Base-by-base conservation (phyloP, 2,797 vertebrate species). In the Anabacerthia variegaticeps region DNA sequence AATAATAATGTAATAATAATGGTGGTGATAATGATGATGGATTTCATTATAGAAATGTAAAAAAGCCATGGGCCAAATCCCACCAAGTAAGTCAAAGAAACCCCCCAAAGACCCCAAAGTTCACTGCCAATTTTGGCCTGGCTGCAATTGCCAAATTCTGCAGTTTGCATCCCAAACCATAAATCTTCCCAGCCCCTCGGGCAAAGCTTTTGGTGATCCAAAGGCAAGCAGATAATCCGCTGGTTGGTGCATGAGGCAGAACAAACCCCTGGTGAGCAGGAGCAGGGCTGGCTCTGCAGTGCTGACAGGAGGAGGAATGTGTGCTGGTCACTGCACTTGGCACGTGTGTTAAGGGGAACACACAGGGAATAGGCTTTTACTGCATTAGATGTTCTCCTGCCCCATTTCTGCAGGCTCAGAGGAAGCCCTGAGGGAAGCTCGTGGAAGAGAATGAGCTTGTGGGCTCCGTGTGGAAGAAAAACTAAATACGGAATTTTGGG, bases 1-100 rank as follows among this genome's bases (percentile, higher is more conserved):
- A 94, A 66, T 88, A 78, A 85, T 85, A 89, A 80, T 65, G 30
- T 59, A 59, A 17, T 63, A 59, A 72, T 91, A 76, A 54, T 51
- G 19, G 37, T 83, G 41, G 8, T 83, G 55, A 27, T 83, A 51
- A 72, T 86, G 19, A 55, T 83, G 43, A 85, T 78, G 36, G 78
- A 93, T 92, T 85, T 94, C 24, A 63, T 88, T 80, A 74, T 4
- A 79, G 48, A 94, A 86, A 76, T 52, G 28, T 89, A 52, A 83
- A 85, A 89, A 81, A 30, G 13, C 15, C 48, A 54, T 52, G 44
- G 43, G 32, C 79, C 55, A 90, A 63, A 75, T 91, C 54, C 75
- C 49, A 65, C 46, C 56, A 72, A 43, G 78, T 83, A 1, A 89
- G 69, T 76, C 65, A 93, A 62, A 87, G 75, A 75, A 91, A 91